Conservation (phyloP, 2,888 invertebrate genomes). For the Ophioninae sp. region DNA sequence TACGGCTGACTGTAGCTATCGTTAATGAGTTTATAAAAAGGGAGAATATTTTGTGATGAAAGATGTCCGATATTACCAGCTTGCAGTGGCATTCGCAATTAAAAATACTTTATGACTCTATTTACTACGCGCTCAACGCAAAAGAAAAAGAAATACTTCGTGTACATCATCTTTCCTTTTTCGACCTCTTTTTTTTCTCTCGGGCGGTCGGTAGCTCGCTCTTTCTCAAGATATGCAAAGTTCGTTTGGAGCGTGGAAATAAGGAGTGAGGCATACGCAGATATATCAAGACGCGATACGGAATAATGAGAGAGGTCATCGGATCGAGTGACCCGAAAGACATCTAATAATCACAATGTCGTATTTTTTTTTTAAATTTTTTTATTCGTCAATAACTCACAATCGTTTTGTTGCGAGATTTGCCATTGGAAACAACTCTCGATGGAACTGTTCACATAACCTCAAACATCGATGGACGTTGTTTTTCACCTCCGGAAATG, state of each 20-base stretch:
- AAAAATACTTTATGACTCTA: slow-evolving; percentile 58
- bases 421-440: slow-evolving; percentile 43
- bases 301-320: slow-evolving; percentile 56
- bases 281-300: slow-evolving; percentile 30
- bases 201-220: background rate
- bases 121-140: slow-evolving; percentile 23
- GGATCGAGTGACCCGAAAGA: slow-evolving; percentile 49
- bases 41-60: slow-evolving; percentile 38
- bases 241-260: background rate
- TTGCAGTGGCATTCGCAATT: slow-evolving; percentile 45
- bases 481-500: slow-evolving; percentile 50
- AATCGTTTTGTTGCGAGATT: slow-evolving; percentile 30
- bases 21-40: background rate
- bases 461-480: slow-evolving; percentile 17
- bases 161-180: slow-evolving; percentile 14
- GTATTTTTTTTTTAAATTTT: background rate
- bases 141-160: slow-evolving; percentile 11
- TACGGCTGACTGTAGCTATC: background rate
- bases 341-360: slow-evolving; percentile 40
- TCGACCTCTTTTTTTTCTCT: slow-evolving; percentile 3
- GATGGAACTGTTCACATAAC: slow-evolving; percentile 45
- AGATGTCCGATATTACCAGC: slow-evolving; percentile 50
- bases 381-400: slow-evolving; percentile 53
- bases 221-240: slow-evolving; percentile 9
- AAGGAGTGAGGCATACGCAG: background rate